Percentiles rank a stretch among this genome's conserved stretches.
Conservation (phyloP, 2,113 vertebrate species). For the Vidua chalybeata region DNA sequence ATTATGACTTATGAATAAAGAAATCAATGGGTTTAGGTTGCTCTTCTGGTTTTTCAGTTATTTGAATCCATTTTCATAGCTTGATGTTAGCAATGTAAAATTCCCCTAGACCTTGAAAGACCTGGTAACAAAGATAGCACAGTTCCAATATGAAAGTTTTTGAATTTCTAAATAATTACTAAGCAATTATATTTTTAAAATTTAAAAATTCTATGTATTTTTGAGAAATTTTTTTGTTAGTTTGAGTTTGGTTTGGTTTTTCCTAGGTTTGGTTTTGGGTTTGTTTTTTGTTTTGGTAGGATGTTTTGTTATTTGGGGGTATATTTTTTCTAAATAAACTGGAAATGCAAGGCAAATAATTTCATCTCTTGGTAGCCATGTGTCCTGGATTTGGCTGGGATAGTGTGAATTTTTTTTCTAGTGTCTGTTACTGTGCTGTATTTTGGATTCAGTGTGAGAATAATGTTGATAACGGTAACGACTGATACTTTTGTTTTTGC, state of each 20-base stretch:
- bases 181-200: neutral
- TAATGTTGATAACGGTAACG: neutral
- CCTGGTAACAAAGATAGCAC: neutral
- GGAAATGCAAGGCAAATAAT: neutral
- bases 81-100: neutral
- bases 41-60: neutral
- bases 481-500: neutral
- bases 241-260: neutral
- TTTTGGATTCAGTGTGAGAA: neutral
- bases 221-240: neutral
- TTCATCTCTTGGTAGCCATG: neutral
- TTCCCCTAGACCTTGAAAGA: neutral
- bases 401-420: neutral
- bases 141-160: fast-evolving
- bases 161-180: neutral
- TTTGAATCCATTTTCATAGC: neutral
- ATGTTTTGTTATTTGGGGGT: neutral
- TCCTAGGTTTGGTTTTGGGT: neutral
- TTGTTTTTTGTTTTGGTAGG: neutral
- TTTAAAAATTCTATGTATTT: neutral
- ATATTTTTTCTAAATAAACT: neutral
- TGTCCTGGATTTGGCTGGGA: neutral
- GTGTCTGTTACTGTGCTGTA: neutral
- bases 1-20: neutral
- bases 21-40: neutral